Evolutionary conservation across 2,888 invertebrate species (phyloP).

Genomic region (Acholoe squamosa): DNA sequence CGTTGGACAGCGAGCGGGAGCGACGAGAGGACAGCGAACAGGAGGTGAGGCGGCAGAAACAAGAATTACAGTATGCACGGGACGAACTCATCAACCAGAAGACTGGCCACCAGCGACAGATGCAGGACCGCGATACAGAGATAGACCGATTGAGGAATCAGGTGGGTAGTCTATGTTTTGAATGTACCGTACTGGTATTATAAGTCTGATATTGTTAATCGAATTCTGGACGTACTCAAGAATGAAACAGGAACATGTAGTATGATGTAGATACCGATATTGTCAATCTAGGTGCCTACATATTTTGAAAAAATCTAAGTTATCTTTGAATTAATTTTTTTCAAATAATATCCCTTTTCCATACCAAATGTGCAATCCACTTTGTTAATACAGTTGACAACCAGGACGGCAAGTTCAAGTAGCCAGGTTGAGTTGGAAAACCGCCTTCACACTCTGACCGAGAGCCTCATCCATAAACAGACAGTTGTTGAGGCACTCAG

Average conservation of each 20-base stretch:
- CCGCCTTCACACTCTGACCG: slow-evolving; percentile 87
- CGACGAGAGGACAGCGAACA: slow-evolving; percentile 83
- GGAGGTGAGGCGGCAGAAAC: slow-evolving; percentile 83
- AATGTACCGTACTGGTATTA: too few species aligned
- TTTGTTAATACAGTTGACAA: slow-evolving; percentile 77
- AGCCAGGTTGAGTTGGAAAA: slow-evolving; percentile 84
- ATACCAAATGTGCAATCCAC: neutral
- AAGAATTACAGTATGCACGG: slow-evolving; percentile 85
- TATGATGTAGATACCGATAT: neutral
- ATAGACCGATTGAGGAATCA: slow-evolving; percentile 86
- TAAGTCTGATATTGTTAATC: too few species aligned
- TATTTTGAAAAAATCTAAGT: too few species aligned
- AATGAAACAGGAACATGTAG: neutral
- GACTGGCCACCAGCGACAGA: slow-evolving; percentile 84
- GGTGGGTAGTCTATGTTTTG: slow-evolving; percentile 75
- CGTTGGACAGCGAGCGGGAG: slow-evolving; percentile 83
- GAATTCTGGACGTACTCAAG: too few species aligned
- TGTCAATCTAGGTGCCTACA: too few species aligned
- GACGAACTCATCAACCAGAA: slow-evolving; percentile 86
- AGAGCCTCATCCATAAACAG: slow-evolving; percentile 93
- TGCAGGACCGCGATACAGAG: slow-evolving; percentile 86
- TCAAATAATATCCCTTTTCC: too few species aligned
- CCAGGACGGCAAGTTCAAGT: slow-evolving; percentile 80
- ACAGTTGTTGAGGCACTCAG: slow-evolving; percentile 91
- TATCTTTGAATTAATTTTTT: neutral